phyloP scores from a whole-genome alignment of 2,113 vertebrate genomes.

The Baryphthengus martii region DNA sequence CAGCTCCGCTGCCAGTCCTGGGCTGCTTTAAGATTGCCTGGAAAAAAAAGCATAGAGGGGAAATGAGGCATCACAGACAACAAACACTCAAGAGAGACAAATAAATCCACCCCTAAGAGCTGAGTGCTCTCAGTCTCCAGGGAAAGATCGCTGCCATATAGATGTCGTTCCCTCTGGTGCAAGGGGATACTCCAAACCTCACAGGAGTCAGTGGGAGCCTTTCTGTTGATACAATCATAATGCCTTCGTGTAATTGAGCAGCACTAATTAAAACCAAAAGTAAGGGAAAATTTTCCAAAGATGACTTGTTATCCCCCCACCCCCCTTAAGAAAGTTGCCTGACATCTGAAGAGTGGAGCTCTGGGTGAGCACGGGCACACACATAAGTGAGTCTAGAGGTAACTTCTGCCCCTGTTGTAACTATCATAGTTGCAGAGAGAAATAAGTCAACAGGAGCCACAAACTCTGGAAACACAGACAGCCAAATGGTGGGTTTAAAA shows the following conservation, averaged over 20 bases:
- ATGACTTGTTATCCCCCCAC: neutral
- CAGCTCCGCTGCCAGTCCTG: neutral
- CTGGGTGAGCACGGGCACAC: neutral
- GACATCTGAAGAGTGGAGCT: neutral
- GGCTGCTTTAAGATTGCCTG: neutral
- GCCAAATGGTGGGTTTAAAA: neutral
- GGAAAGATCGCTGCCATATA: neutral
- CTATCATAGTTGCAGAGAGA: neutral
- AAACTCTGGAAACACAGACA: neutral
- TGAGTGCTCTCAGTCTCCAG: neutral
- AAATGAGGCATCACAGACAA: neutral
- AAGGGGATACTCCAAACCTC: neutral
- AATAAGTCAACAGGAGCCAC: neutral
- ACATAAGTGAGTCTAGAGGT: neutral
- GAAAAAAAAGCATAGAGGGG: neutral
- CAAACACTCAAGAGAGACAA: neutral
- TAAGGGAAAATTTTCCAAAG: neutral
- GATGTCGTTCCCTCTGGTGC: neutral
- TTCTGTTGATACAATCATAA: neutral
- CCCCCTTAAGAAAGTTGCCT: neutral
- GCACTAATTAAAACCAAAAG: conserved; percentile 38
- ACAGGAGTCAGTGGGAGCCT: neutral
- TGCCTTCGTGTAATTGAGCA: neutral
- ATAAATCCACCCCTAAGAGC: neutral
- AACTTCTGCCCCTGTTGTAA: neutral